phyloP scores from a whole-genome alignment of 2,113 vertebrate genomes.

The Puntigrus tetrazona region DNA sequence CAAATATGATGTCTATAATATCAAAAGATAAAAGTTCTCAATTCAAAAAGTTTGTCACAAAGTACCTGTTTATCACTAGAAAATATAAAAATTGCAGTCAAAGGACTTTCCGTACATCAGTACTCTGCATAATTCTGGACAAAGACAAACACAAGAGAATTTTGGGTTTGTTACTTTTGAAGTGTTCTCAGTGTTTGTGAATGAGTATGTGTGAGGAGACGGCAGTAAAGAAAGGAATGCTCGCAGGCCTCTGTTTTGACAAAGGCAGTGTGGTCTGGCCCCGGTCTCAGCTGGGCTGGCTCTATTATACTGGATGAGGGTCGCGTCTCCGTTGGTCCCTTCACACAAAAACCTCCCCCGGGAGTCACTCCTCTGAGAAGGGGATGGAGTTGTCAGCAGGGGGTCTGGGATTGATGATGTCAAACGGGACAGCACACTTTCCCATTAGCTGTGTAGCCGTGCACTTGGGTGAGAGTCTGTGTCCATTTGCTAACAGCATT shows the following conservation, averaged over 20 bases:
- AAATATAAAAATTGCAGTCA: neutral
- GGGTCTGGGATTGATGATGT: slow-evolving; percentile 35
- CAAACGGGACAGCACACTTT: neutral
- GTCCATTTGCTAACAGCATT: neutral
- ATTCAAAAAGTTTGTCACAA: neutral
- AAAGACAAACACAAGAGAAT: neutral
- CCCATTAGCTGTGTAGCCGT: neutral
- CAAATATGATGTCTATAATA: neutral
- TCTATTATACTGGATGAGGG: slow-evolving; percentile 38
- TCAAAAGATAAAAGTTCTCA: neutral
- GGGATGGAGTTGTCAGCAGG: slow-evolving; percentile 47
- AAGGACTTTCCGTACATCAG: no score
- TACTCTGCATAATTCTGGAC: neutral
- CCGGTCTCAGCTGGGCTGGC: slow-evolving; percentile 23
- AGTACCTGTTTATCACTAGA: neutral
- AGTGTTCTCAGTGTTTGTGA: slow-evolving; percentile 29
- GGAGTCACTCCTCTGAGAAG: slow-evolving; percentile 38
- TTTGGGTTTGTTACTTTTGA: neutral
- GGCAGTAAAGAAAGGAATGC: neutral
- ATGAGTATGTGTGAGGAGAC: neutral
- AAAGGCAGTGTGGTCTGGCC: slow-evolving; percentile 18
- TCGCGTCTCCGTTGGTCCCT: slow-evolving; percentile 16
- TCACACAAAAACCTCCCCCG: slow-evolving; percentile 42
- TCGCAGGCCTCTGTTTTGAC: slow-evolving; percentile 19
- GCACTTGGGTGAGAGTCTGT: neutral